Evolutionary conservation across 2,113 vertebrate species (phyloP), one percentile per base, ranked within the genome.

Genomic region (Nesoenas mayeri): DNA sequence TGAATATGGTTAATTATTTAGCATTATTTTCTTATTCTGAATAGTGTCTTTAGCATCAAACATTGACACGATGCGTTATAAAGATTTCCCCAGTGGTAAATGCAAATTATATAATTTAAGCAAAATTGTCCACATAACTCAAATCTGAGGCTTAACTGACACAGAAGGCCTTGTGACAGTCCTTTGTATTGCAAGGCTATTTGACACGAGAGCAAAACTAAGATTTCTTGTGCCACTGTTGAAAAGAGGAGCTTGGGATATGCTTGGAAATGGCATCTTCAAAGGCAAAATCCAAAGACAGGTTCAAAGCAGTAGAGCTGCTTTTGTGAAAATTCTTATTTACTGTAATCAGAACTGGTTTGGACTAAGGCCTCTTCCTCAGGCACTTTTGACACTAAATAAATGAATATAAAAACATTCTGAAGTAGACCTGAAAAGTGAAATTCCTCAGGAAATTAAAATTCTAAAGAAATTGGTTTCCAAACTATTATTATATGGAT

Each of bases 361-460:
- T 79, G 70, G 58, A 54, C 42, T 65, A 32, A 82, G 34, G 24
- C 26, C 29, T 83, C 67, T 85, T 80, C 40, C n/a, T 25, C 15
- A 47, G 60, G 22, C n/a, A 53, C 25, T 91, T 93, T 38, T 83
- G 67, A 90, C 26, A 34, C 42, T 64, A 85, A 84, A 77, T 56
- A 51, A 62, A 56, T 28, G 0, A 34, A 50, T 60, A 26, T 26
- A 19, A 75, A 94, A 82, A 50, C 51, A 29, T 72, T 73, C 22
- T 62, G 75, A 62, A 64, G n/a, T 61, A 89, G 54, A 75, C 82
- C 24, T 48, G 50, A 79, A 82, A 91, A 85, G 65, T 53, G 5
- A 89, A 94, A 89, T 81, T 89, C 48, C 62, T 64, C 48, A 54
- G 71, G 71, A 85, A 95, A 89, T 85, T 47, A 38, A 73, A 88